These are phyloP conservation scores for Orthonychiurus folsomi DNA, from an alignment of 2,888 invertebrate species.

Conservation along the genomic window DNA sequence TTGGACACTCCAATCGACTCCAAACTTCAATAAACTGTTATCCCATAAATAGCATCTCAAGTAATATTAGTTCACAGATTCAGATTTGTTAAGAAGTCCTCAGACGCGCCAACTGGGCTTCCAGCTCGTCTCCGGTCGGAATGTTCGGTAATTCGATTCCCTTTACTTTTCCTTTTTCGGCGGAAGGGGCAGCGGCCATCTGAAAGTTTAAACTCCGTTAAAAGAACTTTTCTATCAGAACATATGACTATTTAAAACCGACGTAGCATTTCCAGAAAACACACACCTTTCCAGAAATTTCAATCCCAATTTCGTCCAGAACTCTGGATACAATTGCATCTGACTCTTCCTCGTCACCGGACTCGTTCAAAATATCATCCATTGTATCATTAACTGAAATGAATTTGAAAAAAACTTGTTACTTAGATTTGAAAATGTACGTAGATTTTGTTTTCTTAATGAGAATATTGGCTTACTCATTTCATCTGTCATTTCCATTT, in stretches of 20 bases:
- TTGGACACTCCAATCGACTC: no score
- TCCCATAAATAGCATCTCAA: no score
- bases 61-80: no score
- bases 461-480: slow-evolving; percentile 62
- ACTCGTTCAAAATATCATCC: slow-evolving; percentile 78
- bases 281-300: slow-evolving; percentile 74
- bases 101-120: slow-evolving; percentile 61
- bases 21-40: no score
- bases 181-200: slow-evolving; percentile 49
- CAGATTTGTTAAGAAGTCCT: slow-evolving; percentile 37
- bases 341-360: slow-evolving; percentile 81
- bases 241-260: not conserved
- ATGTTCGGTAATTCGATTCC: slow-evolving; percentile 45
- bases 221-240: slow-evolving; percentile 2
- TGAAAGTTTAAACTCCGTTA: slow-evolving; percentile 15
- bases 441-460: not conserved
- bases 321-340: slow-evolving; percentile 81
- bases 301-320: slow-evolving; percentile 93
- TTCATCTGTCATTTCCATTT: slow-evolving; percentile 93
- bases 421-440: not conserved
- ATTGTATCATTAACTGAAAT: slow-evolving; percentile 74
- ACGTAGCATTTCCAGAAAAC: not conserved
- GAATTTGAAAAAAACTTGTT: slow-evolving; percentile 16
- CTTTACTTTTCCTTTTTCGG: slow-evolving; percentile 54
- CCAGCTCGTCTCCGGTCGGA: slow-evolving; percentile 61